Conservation (phyloP, 2,113 vertebrate species). For the Typhlomys cinereus region DNA sequence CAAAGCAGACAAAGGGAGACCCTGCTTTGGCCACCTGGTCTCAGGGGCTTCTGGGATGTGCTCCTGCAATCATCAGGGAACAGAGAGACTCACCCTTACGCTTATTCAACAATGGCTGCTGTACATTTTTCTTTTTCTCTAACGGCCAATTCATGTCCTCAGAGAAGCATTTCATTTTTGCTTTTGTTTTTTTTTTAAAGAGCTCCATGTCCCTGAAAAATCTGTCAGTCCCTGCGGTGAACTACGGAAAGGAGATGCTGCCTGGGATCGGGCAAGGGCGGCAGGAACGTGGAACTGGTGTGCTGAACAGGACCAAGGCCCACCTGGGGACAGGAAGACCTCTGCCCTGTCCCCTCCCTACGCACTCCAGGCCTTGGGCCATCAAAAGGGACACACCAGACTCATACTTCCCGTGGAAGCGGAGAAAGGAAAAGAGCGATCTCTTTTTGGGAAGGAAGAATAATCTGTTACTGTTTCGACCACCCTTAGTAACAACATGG, state of each 20-base stretch:
- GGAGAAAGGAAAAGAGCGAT: background rate
- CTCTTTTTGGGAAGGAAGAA: background rate
- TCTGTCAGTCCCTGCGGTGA: background rate
- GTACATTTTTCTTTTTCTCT: background rate
- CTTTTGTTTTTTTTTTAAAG: background rate
- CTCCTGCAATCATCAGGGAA: background rate
- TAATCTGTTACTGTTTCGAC: background rate
- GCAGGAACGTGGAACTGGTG: background rate
- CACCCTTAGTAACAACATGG: too few relatives aligned
- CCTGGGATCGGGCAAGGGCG: rapidly evolving
- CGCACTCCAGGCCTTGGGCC: background rate
- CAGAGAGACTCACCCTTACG: background rate
- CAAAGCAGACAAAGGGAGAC: background rate
- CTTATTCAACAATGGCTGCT: background rate
- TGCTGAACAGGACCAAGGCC: slow-evolving; percentile 69
- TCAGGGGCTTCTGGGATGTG: background rate
- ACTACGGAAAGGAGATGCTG: background rate
- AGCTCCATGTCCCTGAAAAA: background rate
- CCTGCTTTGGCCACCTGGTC: background rate
- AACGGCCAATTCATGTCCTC: background rate
- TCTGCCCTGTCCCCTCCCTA: background rate
- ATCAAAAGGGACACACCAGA: background rate
- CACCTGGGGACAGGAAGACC: background rate
- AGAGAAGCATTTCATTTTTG: background rate
- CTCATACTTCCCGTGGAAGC: background rate